These are phyloP conservation scores for Apotomis betuletana DNA, from an alignment of 2,888 invertebrate species.

Conservation along the genomic window DNA sequence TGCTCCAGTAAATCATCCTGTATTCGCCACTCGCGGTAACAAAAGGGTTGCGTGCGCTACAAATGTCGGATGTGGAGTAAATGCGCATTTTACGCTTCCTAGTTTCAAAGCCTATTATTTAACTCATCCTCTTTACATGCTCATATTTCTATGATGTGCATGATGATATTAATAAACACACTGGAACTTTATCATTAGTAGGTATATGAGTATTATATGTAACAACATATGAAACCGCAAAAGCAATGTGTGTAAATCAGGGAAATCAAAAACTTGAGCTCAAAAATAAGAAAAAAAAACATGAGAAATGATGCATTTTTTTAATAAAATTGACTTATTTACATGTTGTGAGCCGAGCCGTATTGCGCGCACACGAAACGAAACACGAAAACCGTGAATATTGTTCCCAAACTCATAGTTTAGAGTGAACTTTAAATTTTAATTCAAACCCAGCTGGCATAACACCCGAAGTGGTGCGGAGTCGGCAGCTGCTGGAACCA, in stretches of 20 bases:
- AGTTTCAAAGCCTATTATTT: neutral
- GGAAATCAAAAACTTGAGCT: too few species aligned
- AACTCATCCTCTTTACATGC: neutral
- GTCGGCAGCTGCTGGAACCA: constrained; percentile 50
- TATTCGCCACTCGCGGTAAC: neutral
- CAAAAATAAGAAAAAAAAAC: too few species aligned
- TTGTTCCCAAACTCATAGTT: constrained; percentile 18
- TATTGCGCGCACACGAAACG: neutral
- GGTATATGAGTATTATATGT: too few species aligned
- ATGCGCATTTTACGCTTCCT: constrained; percentile 16
- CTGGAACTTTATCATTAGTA: too few species aligned
- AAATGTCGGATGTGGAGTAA: constrained; percentile 1
- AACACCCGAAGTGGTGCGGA: constrained; percentile 22
- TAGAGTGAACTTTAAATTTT: constrained; percentile 23
- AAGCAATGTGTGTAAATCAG: too few species aligned
- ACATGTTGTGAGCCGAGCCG: neutral
- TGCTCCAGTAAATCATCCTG: neutral
- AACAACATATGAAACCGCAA: too few species aligned
- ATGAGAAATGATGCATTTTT: too few species aligned
- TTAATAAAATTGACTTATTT: too few species aligned
- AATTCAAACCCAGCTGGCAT: constrained; percentile 32
- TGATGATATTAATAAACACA: too few species aligned
- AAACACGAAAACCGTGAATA: neutral
- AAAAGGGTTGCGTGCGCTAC: constrained; percentile 4
- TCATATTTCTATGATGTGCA: too few species aligned